phyloP scores from a whole-genome alignment of 2,888 invertebrate genomes.

The Cartodere bifasciata region DNA sequence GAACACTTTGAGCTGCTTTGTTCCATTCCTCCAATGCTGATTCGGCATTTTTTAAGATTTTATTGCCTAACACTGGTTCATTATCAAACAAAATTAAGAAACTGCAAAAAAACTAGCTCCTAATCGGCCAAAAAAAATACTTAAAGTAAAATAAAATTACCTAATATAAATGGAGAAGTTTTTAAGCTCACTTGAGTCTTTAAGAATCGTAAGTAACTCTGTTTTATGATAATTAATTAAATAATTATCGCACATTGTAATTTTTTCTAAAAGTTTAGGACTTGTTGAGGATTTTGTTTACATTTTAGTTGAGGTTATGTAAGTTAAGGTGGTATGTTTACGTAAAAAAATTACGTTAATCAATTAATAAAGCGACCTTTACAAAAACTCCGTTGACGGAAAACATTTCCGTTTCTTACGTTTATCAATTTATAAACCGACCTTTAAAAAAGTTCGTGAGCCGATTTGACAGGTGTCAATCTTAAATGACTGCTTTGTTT shows the following conservation, averaged over 20 bases:
- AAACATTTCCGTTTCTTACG: no score
- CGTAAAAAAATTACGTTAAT: no score
- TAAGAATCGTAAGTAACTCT: slow-evolving; percentile 49
- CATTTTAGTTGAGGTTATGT: no score
- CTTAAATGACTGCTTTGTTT: no score
- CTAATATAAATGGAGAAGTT: slow-evolving; percentile 57
- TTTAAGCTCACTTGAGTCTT: slow-evolving; percentile 43
- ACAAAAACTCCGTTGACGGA: no score
- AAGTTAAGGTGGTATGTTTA: no score
- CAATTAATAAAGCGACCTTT: no score
- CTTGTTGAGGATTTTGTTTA: no score
- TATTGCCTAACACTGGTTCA: slow-evolving; percentile 52
- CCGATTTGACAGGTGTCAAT: no score
- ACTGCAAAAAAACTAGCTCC: slow-evolving; percentile 35
- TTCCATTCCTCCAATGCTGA: slow-evolving; percentile 51
- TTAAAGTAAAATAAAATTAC: slow-evolving; percentile 38
- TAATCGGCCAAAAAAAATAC: neutral
- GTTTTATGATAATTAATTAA: slow-evolving; percentile 45
- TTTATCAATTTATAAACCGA: no score
- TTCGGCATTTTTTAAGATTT: slow-evolving; percentile 51
- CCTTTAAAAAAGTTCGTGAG: no score
- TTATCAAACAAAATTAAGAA: slow-evolving; percentile 58
- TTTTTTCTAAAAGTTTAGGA: no score
- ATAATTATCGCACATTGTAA: slow-evolving; percentile 37
- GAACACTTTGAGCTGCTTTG: slow-evolving; percentile 45